Evolutionary conservation across 2,113 vertebrate genomes (phyloP).

Genomic region (Neogale vison): DNA sequence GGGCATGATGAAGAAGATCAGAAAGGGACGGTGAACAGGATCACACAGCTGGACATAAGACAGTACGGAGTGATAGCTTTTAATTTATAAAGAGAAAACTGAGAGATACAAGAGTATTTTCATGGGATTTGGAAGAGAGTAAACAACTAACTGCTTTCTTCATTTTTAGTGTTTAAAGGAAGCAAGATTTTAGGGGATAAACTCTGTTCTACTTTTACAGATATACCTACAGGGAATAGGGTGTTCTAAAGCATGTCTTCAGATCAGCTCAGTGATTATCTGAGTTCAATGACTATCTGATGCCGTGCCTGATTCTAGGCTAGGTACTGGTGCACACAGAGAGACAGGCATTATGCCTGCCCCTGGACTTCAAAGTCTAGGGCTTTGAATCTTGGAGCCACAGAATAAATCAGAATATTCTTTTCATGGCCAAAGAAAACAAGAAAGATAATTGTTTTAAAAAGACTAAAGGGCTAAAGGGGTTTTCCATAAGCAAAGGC

Average conservation of each 20-base stretch:
- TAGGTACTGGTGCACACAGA: neutral
- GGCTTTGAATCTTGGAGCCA: neutral
- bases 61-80: neutral
- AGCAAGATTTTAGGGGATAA: neutral
- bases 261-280: neutral
- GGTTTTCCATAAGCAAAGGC: neutral
- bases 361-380: neutral
- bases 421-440: neutral
- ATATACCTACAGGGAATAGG: neutral
- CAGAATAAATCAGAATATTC: neutral
- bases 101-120: neutral
- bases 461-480: neutral
- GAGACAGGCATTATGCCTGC: neutral
- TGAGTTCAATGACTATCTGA: neutral
- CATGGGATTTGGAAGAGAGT: neutral
- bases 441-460: neutral
- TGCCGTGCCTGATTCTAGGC: neutral
- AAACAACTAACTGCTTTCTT: neutral
- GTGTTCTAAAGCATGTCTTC: neutral
- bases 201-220: neutral
- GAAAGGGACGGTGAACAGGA: neutral
- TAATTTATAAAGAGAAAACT: neutral
- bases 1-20: neutral
- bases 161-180: neutral
- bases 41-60: neutral